phyloP scores from a whole-genome alignment of 1,140 invertebrate genomes.

The Micrasema longulum region DNA sequence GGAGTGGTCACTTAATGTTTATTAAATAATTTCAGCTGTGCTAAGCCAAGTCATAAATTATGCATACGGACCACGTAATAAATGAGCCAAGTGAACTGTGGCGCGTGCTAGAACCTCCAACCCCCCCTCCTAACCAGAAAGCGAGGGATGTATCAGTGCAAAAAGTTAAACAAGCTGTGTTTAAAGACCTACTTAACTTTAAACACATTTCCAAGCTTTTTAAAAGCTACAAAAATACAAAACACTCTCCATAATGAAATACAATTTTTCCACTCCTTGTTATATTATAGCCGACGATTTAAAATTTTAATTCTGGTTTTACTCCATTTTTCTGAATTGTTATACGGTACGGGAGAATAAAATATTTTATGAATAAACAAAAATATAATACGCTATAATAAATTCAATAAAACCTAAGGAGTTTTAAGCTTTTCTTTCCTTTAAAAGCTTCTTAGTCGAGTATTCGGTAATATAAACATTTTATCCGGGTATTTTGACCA shows the following conservation, averaged over 20 bases:
- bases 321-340: background rate
- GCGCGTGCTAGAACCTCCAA: background rate
- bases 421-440: slow-evolving; percentile 2
- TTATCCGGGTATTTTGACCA: no score
- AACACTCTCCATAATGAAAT: slow-evolving; percentile 33
- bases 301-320: slow-evolving; percentile 21
- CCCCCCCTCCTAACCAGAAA: background rate
- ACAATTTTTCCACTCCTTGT: slow-evolving; percentile 15
- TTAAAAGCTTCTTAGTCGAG: no score
- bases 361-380: slow-evolving; percentile 4
- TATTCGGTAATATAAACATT: no score
- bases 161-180: slow-evolving; percentile 21
- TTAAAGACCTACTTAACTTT: slow-evolving; percentile 26
- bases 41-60: no score
- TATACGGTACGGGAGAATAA: background rate
- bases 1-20: no score
- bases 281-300: slow-evolving; percentile 7
- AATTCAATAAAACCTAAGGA: slow-evolving; percentile 20
- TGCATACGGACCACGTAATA: background rate
- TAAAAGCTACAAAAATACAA: slow-evolving; percentile 33
- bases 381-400: slow-evolving; percentile 12
- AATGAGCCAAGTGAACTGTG: slow-evolving; percentile 9
- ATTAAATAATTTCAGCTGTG: no score
- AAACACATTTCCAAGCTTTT: slow-evolving; percentile 15
- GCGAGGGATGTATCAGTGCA: background rate